A percentile compares a stretch with the other conserved stretches of the same genome.
phyloP scores from a whole-genome alignment of 1,140 invertebrate genomes.

The Chironomus striatipennis region DNA sequence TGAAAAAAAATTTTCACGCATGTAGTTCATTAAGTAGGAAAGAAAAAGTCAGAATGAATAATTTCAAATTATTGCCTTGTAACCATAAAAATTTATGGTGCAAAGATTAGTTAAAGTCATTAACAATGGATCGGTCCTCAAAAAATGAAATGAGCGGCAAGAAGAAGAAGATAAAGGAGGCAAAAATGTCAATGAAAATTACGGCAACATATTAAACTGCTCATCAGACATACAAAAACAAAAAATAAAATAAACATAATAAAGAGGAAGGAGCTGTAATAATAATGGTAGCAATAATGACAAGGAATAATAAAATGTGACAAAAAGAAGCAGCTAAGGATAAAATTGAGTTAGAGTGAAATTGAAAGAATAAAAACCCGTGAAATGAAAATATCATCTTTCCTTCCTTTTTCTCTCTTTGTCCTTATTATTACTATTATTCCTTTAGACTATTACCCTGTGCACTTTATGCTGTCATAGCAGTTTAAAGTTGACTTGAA shows the following conservation, averaged over 20 bases:
- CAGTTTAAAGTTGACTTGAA: too few species aligned
- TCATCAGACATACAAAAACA: background rate
- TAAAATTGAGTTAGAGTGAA: background rate
- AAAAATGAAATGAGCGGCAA: background rate
- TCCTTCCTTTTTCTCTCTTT: background rate
- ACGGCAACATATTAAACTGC: background rate
- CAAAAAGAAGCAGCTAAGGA: too few species aligned
- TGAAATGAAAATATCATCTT: slow-evolving; percentile 19
- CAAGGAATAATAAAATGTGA: too few species aligned
- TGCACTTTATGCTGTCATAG: too few species aligned
- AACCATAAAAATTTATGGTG: background rate
- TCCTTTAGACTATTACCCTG: too few species aligned
- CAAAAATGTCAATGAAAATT: background rate
- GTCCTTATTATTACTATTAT: background rate
- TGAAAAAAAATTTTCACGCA: background rate
- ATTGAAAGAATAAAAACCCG: background rate
- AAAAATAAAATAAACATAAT: too few species aligned
- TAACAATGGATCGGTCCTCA: background rate
- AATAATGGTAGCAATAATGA: too few species aligned
- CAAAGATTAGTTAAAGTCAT: background rate
- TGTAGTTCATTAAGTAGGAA: background rate
- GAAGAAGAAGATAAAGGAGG: too few species aligned
- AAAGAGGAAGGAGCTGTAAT: too few species aligned
- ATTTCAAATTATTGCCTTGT: background rate
- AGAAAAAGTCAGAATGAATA: background rate